A percentile compares a stretch with the other conserved stretches of the same genome.
Conservation (phyloP, 2,113 vertebrate species). For the Gnathonemus longibarbis region DNA sequence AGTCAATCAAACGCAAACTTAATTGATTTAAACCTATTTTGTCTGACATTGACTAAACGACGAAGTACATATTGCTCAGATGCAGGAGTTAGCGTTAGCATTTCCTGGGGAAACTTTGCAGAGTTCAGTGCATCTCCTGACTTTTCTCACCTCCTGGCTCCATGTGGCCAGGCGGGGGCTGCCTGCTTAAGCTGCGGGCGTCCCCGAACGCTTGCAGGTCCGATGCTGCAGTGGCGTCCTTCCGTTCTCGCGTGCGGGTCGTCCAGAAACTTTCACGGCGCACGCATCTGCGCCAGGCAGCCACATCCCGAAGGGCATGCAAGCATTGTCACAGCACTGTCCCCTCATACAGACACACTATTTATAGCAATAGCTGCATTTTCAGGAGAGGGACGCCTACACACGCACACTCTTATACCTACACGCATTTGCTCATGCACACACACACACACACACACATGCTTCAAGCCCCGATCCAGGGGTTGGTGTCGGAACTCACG, state of each 20-base stretch:
- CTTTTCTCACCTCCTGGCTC: neutral
- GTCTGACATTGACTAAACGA: neutral
- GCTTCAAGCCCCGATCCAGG: neutral
- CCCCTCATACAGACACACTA: neutral
- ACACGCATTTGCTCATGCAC: conserved; percentile 32
- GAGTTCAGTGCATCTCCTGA: neutral
- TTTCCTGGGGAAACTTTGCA: neutral
- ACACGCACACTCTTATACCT: conserved; percentile 10
- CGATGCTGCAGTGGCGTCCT: neutral
- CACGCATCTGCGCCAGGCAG: neutral
- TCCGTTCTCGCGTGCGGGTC: neutral
- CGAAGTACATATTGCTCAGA: neutral
- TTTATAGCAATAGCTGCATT: conserved; percentile 20
- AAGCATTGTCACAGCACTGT: neutral
- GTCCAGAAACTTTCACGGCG: neutral
- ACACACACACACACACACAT: conserved; percentile 1
- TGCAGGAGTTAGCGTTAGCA: neutral
- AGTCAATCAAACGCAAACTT: neutral
- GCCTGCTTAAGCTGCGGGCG: neutral
- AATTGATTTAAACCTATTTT: no score
- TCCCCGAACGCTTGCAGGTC: neutral
- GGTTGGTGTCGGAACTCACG: conserved; percentile 66
- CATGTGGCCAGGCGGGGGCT: neutral
- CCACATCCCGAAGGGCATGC: neutral
- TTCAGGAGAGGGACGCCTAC: neutral